Conservation (phyloP, 2,888 invertebrate genomes). For the Sminthurinus aureus region DNA sequence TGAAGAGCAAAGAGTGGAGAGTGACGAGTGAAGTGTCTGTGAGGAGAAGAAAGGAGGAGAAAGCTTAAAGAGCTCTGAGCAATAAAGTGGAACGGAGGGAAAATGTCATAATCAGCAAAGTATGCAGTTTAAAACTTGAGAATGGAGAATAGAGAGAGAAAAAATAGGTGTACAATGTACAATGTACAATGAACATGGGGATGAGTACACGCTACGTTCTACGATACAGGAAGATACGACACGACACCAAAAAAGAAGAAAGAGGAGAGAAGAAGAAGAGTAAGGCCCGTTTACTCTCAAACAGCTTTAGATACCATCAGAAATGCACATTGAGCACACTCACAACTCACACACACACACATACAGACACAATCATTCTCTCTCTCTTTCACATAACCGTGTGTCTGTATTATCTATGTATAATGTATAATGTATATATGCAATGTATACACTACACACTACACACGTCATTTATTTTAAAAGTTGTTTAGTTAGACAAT, state of each 20-base stretch:
- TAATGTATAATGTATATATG: too few species aligned
- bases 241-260: neutral
- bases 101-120: conserved; percentile 43
- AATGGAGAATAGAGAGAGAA: neutral
- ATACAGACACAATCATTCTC: too few species aligned
- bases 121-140: conserved; percentile 39
- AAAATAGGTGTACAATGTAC: conserved; percentile 28
- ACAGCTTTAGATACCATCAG: neutral
- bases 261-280: neutral
- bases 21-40: conserved; percentile 1
- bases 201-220: conserved; percentile 21
- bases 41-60: neutral
- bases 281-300: too few species aligned
- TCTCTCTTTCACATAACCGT: too few species aligned
- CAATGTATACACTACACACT: too few species aligned
- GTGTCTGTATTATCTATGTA: too few species aligned
- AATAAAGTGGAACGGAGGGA: conserved; percentile 42
- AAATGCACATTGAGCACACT: neutral
- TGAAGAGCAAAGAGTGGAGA: conserved; percentile 7
- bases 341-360: too few species aligned
- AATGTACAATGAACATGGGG: too few species aligned
- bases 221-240: neutral
- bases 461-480: neutral
- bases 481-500: neutral
- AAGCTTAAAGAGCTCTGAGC: conserved; percentile 40